These are phyloP conservation scores for Hyperoodon ampullatus DNA, from an alignment of 2,113 vertebrate species.

Conservation along the genomic window DNA sequence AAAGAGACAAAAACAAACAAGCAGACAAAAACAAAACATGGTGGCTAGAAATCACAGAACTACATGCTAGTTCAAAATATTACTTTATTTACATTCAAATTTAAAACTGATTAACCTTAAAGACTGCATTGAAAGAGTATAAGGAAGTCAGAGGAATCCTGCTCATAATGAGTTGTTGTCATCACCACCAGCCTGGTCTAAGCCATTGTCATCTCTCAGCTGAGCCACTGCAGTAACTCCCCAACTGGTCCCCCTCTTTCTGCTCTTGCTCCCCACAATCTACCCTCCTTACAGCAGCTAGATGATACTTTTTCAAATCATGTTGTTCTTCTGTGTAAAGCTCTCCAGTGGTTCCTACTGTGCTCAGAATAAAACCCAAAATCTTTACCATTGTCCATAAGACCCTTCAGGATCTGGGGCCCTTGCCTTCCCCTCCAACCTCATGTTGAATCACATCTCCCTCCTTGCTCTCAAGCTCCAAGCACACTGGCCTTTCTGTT, in stretches of 20 bases:
- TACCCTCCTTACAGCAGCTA: not conserved
- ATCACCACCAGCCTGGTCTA: not conserved
- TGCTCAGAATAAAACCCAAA: not conserved
- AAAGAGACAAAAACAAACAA: no score
- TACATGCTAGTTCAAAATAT: not conserved
- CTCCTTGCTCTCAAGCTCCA: not conserved
- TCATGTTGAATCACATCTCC: not conserved
- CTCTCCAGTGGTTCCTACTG: not conserved
- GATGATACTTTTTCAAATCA: not conserved
- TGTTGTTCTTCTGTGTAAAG: not conserved
- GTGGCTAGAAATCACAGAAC: not conserved
- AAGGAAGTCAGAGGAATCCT: not conserved
- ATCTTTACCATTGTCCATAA: not conserved
- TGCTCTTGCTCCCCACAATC: not conserved
- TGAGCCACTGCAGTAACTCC: not conserved
- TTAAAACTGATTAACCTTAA: not conserved
- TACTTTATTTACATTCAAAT: not conserved
- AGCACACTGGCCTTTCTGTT: not conserved
- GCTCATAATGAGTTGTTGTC: not conserved
- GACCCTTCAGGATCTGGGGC: not conserved
- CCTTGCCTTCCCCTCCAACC: not conserved
- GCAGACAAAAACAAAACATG: fast-evolving
- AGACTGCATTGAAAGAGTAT: not conserved
- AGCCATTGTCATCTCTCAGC: not conserved
- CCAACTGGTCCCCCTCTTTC: not conserved